phyloP scores from a whole-genome alignment of 2,888 invertebrate species.

The Pseudococcus jackbeardsleyi region DNA sequence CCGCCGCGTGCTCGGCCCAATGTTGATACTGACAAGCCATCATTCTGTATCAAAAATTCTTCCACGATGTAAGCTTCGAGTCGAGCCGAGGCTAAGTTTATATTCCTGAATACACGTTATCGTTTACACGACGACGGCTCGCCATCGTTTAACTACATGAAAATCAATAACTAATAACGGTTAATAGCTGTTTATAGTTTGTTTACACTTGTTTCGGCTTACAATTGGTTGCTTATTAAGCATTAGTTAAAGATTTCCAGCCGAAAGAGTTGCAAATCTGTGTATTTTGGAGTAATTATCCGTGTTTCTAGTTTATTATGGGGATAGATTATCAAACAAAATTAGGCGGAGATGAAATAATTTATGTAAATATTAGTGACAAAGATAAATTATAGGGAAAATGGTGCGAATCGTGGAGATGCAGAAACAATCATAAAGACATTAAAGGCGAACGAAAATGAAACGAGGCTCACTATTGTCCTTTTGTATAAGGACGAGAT shows the following conservation, averaged over 20 bases:
- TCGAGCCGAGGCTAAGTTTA: neutral
- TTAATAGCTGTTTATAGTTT: conserved; percentile 48
- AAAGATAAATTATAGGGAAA: too few relatives aligned
- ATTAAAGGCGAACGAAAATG: too few relatives aligned
- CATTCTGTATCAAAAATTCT: conserved; percentile 28
- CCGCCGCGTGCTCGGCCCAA: neutral
- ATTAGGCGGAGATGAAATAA: neutral
- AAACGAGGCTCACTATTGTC: too few relatives aligned
- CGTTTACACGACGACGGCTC: conserved; percentile 30
- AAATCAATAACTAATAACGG: conserved; percentile 48
- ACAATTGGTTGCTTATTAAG: conserved; percentile 43
- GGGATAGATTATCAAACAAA: neutral
- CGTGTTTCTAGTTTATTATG: neutral
- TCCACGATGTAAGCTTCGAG: neutral
- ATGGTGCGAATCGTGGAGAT: too few relatives aligned
- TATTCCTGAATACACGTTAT: conserved; percentile 30
- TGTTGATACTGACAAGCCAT: conserved; percentile 12
- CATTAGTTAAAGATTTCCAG: neutral
- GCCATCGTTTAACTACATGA: conserved; percentile 41
- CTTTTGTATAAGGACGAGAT: too few relatives aligned
- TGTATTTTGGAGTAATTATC: neutral
- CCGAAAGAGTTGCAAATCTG: neutral
- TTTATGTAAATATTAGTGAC: neutral
- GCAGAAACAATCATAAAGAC: too few relatives aligned
- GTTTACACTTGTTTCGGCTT: conserved; percentile 34